Conservation (phyloP, 2,113 vertebrate species). For the Crotalus horridus region DNA sequence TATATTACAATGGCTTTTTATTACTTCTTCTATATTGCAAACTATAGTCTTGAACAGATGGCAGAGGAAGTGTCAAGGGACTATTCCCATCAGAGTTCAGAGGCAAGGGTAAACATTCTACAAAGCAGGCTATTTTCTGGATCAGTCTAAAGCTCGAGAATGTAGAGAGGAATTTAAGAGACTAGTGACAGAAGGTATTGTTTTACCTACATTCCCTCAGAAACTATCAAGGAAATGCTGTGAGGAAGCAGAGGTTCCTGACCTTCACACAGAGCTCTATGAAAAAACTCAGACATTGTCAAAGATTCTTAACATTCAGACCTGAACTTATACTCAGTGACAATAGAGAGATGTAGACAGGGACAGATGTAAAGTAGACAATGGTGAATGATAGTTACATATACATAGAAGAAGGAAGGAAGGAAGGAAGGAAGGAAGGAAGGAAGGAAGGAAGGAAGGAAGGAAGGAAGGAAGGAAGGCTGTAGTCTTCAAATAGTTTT, state of each 20-base stretch:
- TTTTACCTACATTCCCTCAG: conserved; percentile 27
- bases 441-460: not conserved
- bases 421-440: not conserved
- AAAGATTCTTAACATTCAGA: not conserved
- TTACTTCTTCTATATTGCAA: conserved; percentile 22
- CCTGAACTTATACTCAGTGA: not conserved
- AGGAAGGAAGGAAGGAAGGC: not conserved
- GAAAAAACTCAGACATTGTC: not conserved
- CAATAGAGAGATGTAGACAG: conserved; percentile 1
- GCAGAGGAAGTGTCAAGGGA: conserved; percentile 17
- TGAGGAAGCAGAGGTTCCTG: conserved; percentile 5
- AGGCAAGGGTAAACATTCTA: conserved; percentile 15
- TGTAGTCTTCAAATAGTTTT: not conserved
- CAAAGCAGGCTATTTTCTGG: conserved; percentile 24
- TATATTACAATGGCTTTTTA: conserved; percentile 26
- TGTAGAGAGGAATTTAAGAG: conserved; percentile 30
- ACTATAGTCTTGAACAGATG: conserved; percentile 27
- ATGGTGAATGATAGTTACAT: not conserved
- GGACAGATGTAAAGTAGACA: not conserved
- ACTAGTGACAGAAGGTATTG: conserved; percentile 16
- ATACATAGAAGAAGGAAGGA: not conserved
- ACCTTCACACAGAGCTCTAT: not conserved
- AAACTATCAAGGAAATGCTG: conserved; percentile 21
- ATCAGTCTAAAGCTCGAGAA: conserved; percentile 18
- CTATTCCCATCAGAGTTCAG: conserved; percentile 21